Evolutionary conservation across 2,113 vertebrate genomes (phyloP), one percentile per base, ranked within the genome.

Genomic region (Rhegmatorhina hoffmannsi): DNA sequence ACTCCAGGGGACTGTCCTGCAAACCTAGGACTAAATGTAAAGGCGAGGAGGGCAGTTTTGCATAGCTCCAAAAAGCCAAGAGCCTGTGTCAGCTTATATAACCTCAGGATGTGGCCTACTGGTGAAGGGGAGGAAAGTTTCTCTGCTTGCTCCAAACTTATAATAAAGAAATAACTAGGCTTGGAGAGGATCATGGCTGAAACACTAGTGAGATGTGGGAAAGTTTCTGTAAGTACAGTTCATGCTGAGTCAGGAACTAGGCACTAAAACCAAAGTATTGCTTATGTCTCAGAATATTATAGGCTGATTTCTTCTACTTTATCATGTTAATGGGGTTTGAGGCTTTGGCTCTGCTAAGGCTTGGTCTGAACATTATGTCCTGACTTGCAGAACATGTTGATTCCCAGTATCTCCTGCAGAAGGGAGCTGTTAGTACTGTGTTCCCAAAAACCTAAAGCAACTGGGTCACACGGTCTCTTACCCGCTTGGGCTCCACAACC

Each of bases 401-500:
- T 29, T 68, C 31, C 80, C 60, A 59, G 23, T 40, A 62, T 7
- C 40, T 56, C 29, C 46, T 38, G 36, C 52, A 29, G 33, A 44
- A 59, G 15, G 10, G 17, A 14, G 31, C 19, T 52, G 28, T 53
- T 66, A 36, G 10, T 25, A 9, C 31, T 47, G 33, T 50, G 24
- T 13, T 58, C 25, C 63, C 13, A 10, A 73, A 46, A 6, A 28
- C 17, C 15, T 4, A 56, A 31, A 49, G 26, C 43, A 53, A 8
- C 17, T 33, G 8, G 23, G 12, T 53, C n/a, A 23, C 0, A 0
- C 3, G 38, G n/a, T 19, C 33, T 50, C 98, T 98, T 97, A 99
- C 99, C 97, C 98, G 94, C 96, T 99, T 99, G 90, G 99, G 99
- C 91, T 98, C 98, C 97, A 99, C 98, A 0, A 94, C 97, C 94